Conservation (phyloP, 2,797 vertebrate genomes). For the Pogoniulus pusillus region DNA sequence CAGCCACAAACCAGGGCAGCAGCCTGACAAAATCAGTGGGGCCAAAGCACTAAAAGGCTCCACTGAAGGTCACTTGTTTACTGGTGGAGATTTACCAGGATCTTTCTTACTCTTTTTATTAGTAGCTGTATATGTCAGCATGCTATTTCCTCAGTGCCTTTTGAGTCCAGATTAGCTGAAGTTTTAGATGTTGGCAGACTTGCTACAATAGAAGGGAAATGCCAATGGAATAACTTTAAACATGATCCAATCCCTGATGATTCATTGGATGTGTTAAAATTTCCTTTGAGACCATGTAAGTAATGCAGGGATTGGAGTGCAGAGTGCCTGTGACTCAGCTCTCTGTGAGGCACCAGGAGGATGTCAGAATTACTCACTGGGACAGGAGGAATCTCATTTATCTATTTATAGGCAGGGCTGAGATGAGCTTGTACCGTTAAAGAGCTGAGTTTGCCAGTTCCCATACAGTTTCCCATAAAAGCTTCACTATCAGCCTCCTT, state of each 20-base stretch:
- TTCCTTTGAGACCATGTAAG: slow-evolving; percentile 77
- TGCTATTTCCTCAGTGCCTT: slow-evolving; percentile 24
- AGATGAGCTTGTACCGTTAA: slow-evolving; percentile 38
- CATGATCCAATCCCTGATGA: slow-evolving; percentile 72
- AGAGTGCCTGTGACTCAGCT: slow-evolving; percentile 85
- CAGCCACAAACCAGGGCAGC: not conserved
- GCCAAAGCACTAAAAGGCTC: not conserved
- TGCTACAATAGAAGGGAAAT: slow-evolving; percentile 72
- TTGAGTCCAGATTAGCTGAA: slow-evolving; percentile 49
- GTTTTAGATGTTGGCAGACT: slow-evolving; percentile 70
- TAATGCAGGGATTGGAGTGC: slow-evolving; percentile 55
- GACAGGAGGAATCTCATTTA: slow-evolving; percentile 90
- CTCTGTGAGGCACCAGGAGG: slow-evolving; percentile 79
- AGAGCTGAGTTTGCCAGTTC: slow-evolving; percentile 68
- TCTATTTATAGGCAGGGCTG: slow-evolving; percentile 87
- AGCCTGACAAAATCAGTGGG: slow-evolving; percentile 8
- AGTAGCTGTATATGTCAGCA: slow-evolving; percentile 42
- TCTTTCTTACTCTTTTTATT: slow-evolving; percentile 38
- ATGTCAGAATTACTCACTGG: slow-evolving; percentile 91
- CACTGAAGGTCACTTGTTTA: not conserved
- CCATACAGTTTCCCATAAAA: slow-evolving; percentile 31
- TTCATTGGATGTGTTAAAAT: slow-evolving; percentile 67
- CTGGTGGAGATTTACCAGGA: slow-evolving; percentile 4
- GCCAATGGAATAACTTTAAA: slow-evolving; percentile 73
- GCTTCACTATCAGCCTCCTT: not conserved